These are phyloP conservation scores for Trachurus trachurus DNA, from an alignment of 2,797 vertebrate species.

Conservation along the genomic window DNA sequence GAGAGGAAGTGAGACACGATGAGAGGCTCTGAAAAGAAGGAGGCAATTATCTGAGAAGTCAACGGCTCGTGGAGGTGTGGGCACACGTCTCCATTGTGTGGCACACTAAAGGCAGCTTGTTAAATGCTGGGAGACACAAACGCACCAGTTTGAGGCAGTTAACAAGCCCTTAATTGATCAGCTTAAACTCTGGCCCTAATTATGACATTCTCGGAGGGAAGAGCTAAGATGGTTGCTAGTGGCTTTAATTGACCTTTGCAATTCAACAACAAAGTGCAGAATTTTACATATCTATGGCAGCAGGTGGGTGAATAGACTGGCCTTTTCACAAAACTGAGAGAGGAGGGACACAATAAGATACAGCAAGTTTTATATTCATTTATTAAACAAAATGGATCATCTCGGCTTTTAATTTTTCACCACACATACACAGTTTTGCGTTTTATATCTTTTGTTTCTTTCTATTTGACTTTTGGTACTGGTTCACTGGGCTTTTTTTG, in stretches of 20 bases:
- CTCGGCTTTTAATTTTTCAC: not conserved
- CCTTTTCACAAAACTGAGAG: constrained; percentile 16
- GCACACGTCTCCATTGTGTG: constrained; percentile 78
- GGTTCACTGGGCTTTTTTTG: too few relatives aligned
- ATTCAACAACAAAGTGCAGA: constrained; percentile 55
- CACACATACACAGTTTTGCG: too few relatives aligned
- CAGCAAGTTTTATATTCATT: too few relatives aligned
- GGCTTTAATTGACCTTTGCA: constrained; percentile 82
- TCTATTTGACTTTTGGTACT: not conserved
- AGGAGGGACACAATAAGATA: not conserved
- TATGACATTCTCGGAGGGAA: constrained; percentile 87
- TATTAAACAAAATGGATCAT: not conserved
- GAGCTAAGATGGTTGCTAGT: constrained; percentile 87
- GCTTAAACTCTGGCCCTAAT: constrained; percentile 84
- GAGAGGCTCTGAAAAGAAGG: constrained; percentile 68
- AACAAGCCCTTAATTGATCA: constrained; percentile 84
- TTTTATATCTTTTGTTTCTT: not conserved
- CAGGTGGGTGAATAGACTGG: constrained; percentile 57
- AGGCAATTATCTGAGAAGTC: constrained; percentile 86
- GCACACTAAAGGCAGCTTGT: constrained; percentile 79
- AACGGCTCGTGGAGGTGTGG: constrained; percentile 73
- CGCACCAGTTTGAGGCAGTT: constrained; percentile 73
- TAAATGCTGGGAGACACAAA: constrained; percentile 78
- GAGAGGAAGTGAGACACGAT: constrained; percentile 63
- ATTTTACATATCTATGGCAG: constrained; percentile 83